Evolutionary conservation across 2,888 invertebrate species (phyloP).

Genomic region (Eledona agricola): DNA sequence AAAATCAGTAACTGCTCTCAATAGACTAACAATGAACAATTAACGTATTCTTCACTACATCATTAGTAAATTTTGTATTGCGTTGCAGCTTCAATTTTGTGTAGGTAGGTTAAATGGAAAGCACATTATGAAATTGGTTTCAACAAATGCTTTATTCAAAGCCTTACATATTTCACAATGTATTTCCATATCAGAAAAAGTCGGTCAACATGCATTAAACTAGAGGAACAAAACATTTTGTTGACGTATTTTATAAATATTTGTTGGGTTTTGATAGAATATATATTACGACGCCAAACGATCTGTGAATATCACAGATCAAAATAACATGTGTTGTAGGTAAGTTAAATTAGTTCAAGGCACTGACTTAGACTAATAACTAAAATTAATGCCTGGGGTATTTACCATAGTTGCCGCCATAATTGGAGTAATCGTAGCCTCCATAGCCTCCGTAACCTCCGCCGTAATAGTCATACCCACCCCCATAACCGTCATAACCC

Average conservation of each 20-base stretch:
- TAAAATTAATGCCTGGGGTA: slow-evolving; percentile 60
- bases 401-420: slow-evolving; percentile 86
- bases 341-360: slow-evolving; percentile 24
- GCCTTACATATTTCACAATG: slow-evolving; percentile 69
- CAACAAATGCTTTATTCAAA: slow-evolving; percentile 75
- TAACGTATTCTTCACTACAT: slow-evolving; percentile 25
- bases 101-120: slow-evolving; percentile 64
- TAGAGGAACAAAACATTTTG: slow-evolving; percentile 58
- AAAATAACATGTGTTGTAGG: slow-evolving; percentile 13
- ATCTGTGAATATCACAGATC: slow-evolving; percentile 51
- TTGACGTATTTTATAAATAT: slow-evolving; percentile 51
- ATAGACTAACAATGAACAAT: slow-evolving; percentile 9
- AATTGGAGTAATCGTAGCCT: slow-evolving; percentile 83
- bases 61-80: slow-evolving; percentile 30
- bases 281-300: too few relatives aligned
- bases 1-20: slow-evolving; percentile 35
- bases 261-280: too few relatives aligned
- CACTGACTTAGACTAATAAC: slow-evolving; percentile 28
- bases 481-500: slow-evolving; percentile 79
- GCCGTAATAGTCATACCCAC: slow-evolving; percentile 73
- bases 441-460: slow-evolving; percentile 81
- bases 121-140: slow-evolving; percentile 73
- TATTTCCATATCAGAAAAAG: slow-evolving; percentile 69
- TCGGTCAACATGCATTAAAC: slow-evolving; percentile 54
- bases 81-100: slow-evolving; percentile 33